Percentiles rank a stretch among this genome's conserved stretches.
These are phyloP conservation scores for Liodrosophila aerea DNA, from an alignment of 2,888 invertebrate species.

Conservation along the genomic window DNA sequence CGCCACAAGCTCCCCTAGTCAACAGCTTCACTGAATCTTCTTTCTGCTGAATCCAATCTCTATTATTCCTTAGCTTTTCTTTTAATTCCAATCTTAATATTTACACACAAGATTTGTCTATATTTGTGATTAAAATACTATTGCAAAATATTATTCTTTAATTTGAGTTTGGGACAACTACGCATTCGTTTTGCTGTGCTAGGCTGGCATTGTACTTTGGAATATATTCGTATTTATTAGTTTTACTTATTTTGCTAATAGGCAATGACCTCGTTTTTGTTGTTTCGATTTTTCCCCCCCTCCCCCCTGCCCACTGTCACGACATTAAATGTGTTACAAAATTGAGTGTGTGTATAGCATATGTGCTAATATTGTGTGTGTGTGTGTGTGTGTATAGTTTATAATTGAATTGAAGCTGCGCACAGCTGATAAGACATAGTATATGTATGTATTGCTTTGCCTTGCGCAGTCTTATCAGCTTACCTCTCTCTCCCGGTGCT, in stretches of 20 bases:
- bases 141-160: background rate
- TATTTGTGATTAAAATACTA: background rate
- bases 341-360: constrained; percentile 14
- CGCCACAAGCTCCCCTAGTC: too few relatives aligned
- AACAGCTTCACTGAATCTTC: too few relatives aligned
- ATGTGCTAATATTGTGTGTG: constrained; percentile 1
- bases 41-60: too few relatives aligned
- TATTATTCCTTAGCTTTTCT: too few relatives aligned
- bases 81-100: too few relatives aligned
- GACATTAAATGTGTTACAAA: constrained; percentile 44
- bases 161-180: constrained; percentile 17
- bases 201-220: constrained; percentile 25
- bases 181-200: constrained; percentile 17
- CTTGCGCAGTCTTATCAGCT: constrained; percentile 17
- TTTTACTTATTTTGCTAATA: constrained; percentile 49
- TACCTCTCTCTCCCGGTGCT: constrained; percentile 4
- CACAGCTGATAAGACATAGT: constrained; percentile 30
- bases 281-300: constrained; percentile 26
- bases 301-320: too few relatives aligned
- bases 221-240: constrained; percentile 21
- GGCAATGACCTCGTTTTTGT: constrained; percentile 57
- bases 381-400: constrained; percentile 13
- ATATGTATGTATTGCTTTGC: constrained; percentile 10
- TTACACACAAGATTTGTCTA: too few relatives aligned
- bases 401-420: constrained; percentile 43